Conservation (phyloP, 2,797 vertebrate species). For the Neomorphus geoffroyi region DNA sequence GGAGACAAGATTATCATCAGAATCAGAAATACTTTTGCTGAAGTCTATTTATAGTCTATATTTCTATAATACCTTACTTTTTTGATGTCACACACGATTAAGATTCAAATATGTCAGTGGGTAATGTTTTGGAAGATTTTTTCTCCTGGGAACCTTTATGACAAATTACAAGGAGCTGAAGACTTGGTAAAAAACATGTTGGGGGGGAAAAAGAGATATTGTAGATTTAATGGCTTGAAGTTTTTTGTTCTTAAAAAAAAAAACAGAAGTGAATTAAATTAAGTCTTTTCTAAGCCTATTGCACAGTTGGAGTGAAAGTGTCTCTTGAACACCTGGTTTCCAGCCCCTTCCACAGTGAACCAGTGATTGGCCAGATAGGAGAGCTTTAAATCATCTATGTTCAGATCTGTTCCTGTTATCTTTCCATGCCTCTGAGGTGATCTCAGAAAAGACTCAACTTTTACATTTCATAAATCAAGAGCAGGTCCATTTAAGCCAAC, state of each 20-base stretch:
- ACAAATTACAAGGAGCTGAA: neutral
- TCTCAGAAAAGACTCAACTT: neutral
- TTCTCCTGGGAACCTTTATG: neutral
- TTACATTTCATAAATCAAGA: neutral
- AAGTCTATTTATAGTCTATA: neutral
- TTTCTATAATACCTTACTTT: neutral
- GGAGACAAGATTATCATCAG: neutral
- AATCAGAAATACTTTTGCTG: neutral
- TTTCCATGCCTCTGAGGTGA: neutral
- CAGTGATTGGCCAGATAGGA: neutral
- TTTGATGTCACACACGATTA: neutral
- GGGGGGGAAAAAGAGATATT: neutral
- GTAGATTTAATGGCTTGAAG: neutral
- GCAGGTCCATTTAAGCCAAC: neutral
- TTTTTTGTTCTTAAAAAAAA: neutral
- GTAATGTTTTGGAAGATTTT: neutral
- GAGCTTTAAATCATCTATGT: neutral
- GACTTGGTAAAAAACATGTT: neutral
- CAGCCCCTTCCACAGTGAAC: neutral
- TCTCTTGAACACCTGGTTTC: neutral
- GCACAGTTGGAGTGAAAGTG: neutral
- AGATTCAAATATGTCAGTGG: neutral
- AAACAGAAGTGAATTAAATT: neutral
- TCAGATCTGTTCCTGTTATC: neutral
- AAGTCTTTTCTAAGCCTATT: neutral